Conservation (phyloP, 92 coral and sea anemone species). For the Porites evermanni region DNA sequence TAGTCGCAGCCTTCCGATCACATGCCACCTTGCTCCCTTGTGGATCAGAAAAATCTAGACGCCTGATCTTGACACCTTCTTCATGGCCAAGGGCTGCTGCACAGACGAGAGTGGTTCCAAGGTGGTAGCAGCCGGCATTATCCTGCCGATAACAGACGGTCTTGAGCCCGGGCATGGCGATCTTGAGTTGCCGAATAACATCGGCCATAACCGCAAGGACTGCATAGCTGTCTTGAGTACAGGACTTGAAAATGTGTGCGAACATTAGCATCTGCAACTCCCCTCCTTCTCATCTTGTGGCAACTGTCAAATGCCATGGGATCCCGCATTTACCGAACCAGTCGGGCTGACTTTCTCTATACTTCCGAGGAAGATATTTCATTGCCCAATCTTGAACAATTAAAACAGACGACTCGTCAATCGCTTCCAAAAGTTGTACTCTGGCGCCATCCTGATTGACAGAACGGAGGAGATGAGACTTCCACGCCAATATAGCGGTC, state of each 20-base stretch:
- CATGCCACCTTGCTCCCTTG: conserved; percentile 38
- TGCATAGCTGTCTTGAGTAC: conserved; percentile 41
- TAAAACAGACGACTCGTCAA: background rate
- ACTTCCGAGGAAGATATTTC: no score
- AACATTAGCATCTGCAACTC: conserved; percentile 21
- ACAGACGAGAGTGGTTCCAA: conserved; percentile 20
- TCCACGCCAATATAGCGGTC: conserved; percentile 16
- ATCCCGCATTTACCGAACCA: conserved; percentile 30
- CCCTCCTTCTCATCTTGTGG: conserved; percentile 22
- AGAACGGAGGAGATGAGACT: conserved; percentile 39
- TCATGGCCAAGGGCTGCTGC: conserved; percentile 27
- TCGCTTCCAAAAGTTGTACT: background rate
- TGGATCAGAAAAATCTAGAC: conserved; percentile 29
- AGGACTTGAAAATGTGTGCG: conserved; percentile 33
- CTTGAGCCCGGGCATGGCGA: background rate
- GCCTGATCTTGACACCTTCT: conserved; percentile 35
- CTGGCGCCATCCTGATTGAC: conserved; percentile 3
- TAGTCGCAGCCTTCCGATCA: conserved; percentile 42
- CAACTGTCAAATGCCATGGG: conserved; percentile 55
- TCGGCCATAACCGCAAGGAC: conserved; percentile 50
- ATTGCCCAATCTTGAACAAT: background rate
- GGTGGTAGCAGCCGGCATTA: conserved; percentile 37
- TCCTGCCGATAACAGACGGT: conserved; percentile 32
- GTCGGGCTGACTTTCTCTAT: no score
- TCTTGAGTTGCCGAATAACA: conserved; percentile 33